Base-by-base conservation (phyloP, 2,888 invertebrate genomes). In the Apamea monoglypha region DNA sequence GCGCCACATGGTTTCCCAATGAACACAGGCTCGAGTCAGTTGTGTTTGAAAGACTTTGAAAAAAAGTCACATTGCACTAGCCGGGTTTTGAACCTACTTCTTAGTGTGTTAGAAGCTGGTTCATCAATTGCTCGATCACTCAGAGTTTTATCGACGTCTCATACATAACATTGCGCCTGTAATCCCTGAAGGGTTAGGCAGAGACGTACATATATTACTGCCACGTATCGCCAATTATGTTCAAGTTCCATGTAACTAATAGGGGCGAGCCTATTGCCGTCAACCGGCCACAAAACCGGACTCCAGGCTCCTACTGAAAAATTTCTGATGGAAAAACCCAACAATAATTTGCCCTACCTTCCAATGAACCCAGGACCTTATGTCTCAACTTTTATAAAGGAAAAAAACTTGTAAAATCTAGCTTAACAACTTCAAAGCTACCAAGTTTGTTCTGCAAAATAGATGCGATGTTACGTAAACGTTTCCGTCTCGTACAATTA, bases 401-500 rank as follows among this genome's bases (percentile, higher is more conserved):
- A 10, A 32, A 44, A 44, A 36, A 66, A 66, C 64, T 21, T 32
- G 47, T 10, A 63, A 50, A 63, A 81, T 67, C 47, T 29, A 53
- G 47, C 14, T 66, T 56, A 72, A 59, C 14, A 80, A 67, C 32
- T 76, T 61, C 53, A 74, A 71, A 76, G 63, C 21, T 40, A 61
- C 44, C 40, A 63, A 82, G 80, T 79, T 80, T 66, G 74, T 70
- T 72, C 56, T 78, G 53, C 12, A 82, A 84, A 81, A 88, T 71
- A 76, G 82, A 86, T 72, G 74, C 81, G 32, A 50, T 40, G 83
- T 83, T 82, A 85, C 85, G 90, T 76, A 81, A 89, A 83, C 85
- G 87, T 88, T 88, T 32, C 73, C 81, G 75, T 82, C 80, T 21
- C 81, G 80, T 68, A 86, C 87, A 83, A 89, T 89, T 89, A 87